Percentiles rank a stretch among this genome's conserved stretches.
Conservation (phyloP, 2,888 invertebrate species). For the Drosophila mercatorum region DNA sequence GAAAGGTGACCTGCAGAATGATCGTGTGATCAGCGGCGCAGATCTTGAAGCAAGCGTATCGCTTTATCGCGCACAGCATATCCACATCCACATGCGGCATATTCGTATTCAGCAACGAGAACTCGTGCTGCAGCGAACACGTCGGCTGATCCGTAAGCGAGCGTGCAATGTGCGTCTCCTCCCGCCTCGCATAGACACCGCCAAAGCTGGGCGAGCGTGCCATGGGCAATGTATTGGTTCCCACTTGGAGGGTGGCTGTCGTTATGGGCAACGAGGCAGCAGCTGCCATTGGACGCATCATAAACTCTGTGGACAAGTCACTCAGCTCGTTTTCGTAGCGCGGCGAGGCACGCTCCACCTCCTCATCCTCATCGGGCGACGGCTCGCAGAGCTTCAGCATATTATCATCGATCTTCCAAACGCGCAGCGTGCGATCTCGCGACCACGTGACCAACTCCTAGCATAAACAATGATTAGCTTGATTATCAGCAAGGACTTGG, state of each 20-base stretch:
- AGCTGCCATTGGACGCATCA: conserved; percentile 54
- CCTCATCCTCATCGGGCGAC: conserved; percentile 67
- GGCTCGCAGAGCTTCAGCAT: conserved; percentile 91
- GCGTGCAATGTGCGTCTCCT: conserved; percentile 81
- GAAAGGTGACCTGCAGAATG: conserved; percentile 88
- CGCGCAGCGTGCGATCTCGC: conserved; percentile 94
- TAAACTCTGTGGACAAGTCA: conserved; percentile 71
- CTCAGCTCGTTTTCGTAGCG: conserved; percentile 81
- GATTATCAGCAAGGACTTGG: neutral
- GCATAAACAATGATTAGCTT: neutral
- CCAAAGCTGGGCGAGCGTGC: conserved; percentile 85
- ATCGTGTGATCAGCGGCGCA: conserved; percentile 84
- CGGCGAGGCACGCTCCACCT: conserved; percentile 35
- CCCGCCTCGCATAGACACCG: conserved; percentile 60
- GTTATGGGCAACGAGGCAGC: conserved; percentile 68
- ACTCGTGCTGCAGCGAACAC: conserved; percentile 89
- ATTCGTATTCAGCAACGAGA: conserved; percentile 90
- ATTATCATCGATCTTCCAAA: conserved; percentile 95
- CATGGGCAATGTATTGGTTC: conserved; percentile 56
- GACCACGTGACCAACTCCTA: conserved; percentile 96
- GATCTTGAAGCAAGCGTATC: conserved; percentile 85
- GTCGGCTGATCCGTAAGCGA: conserved; percentile 83
- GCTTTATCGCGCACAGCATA: conserved; percentile 85
- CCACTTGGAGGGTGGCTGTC: conserved; percentile 49
- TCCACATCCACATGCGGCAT: conserved; percentile 89